Evolutionary conservation across 2,113 vertebrate genomes (phyloP).

Genomic region (Phylloscopus whistleri): DNA sequence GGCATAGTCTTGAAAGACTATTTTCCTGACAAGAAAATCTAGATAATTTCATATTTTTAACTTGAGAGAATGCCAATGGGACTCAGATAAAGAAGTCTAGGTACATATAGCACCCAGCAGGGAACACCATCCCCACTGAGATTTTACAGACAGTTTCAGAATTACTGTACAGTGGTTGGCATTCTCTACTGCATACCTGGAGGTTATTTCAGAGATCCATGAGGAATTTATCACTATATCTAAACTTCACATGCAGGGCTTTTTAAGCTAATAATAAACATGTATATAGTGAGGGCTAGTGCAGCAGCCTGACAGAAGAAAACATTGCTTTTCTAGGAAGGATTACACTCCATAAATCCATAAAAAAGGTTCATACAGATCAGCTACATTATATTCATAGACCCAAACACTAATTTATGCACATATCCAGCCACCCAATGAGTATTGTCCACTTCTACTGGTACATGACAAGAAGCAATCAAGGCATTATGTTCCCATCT

Average conservation of each 20-base stretch:
- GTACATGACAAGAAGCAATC: background rate
- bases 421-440: background rate
- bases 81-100: background rate
- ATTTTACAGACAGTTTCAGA: background rate
- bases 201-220: background rate
- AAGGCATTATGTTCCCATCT: background rate
- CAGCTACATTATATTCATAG: background rate
- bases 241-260: background rate
- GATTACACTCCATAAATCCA: background rate
- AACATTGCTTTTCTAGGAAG: background rate
- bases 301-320: background rate
- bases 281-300: background rate
- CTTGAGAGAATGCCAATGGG: background rate
- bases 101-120: background rate
- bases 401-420: background rate
- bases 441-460: background rate
- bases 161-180: background rate
- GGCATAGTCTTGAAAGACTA: background rate
- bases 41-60: background rate
- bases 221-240: background rate
- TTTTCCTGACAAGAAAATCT: background rate
- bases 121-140: background rate
- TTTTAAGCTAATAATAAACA: background rate
- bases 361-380: background rate
- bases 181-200: background rate